Percentiles rank a stretch among this genome's conserved stretches.
These are phyloP conservation scores for Chrysochloris asiatica DNA, from an alignment of 2,113 vertebrate species.

Conservation along the genomic window DNA sequence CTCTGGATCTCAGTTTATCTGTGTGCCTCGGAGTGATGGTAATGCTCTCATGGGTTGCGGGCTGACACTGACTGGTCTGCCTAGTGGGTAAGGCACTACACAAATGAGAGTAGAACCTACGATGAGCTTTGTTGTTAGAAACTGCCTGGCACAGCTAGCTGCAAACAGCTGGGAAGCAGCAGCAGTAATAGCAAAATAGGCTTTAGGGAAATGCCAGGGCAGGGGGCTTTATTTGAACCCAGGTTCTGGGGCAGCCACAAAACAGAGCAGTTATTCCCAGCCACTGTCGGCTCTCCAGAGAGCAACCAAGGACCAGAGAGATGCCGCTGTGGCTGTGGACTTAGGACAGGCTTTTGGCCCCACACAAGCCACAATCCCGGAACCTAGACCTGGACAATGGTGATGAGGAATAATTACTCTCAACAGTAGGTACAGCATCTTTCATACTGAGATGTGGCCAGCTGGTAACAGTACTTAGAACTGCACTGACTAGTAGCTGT, in stretches of 20 bases:
- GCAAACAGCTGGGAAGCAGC: background rate
- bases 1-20: background rate
- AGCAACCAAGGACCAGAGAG: background rate
- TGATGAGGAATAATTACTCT: background rate
- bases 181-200: background rate
- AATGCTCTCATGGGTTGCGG: background rate
- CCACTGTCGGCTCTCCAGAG: background rate
- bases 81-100: background rate
- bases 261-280: background rate
- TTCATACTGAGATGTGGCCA: background rate
- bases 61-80: background rate
- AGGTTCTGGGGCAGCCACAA: background rate
- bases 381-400: background rate
- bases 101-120: background rate
- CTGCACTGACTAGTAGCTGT: background rate
- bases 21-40: background rate
- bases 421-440: background rate
- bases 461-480: background rate
- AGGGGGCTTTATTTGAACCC: background rate
- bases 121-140: background rate
- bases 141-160: background rate
- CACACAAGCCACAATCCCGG: background rate
- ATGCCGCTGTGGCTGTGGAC: background rate
- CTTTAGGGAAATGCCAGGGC: background rate
- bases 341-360: background rate